Base-by-base conservation (phyloP, 2,888 invertebrate species). In the Sesia bembeciformis region DNA sequence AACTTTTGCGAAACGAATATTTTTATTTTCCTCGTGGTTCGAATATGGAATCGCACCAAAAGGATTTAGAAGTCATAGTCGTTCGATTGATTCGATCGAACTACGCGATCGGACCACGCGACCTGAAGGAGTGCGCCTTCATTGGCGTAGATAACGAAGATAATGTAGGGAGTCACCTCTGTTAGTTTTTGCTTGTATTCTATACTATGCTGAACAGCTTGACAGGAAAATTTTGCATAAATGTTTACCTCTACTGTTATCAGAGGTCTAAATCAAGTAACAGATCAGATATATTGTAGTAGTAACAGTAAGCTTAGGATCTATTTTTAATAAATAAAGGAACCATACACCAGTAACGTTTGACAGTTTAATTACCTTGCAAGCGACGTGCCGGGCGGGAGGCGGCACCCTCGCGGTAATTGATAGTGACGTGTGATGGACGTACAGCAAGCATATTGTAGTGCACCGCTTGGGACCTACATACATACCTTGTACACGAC, bases 351-450 rank as follows among this genome's bases (percentile, higher is more conserved):
- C 46, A 23, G 46, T 46, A 7, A 59, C 61, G 70, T 73, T 72
- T 70, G 76, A 73, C 74, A 70, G 70, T 72, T 76, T 74, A 76
- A 79, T 80, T 76, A 74, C 70, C 67, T 67, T 62, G 62, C 68
- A 70, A 70, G 72, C 67, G 60, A 63, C 61, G 60, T 62, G 58
- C 60, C 60, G 64, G 60, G 65, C 65, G 64, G 60, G 68, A 66
- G 68, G 69, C 65, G 69, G 67, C 66, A 66, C 64, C 67, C 73
- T 68, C 64, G 68, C 67, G 63, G 77, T 87, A 85, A 87, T 87
- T 87, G 84, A 86, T 87, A 81, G 81, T 83, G 87, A 86, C 87
- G 72, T 82, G 74, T 87, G 86, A 86, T 78, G 77, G 88, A 84
- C 85, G 75, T 75, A 67, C 72, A 73, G 72, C 73, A 71, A 68